phyloP scores from a whole-genome alignment of 2,113 vertebrate species.

The Canis aureus region DNA sequence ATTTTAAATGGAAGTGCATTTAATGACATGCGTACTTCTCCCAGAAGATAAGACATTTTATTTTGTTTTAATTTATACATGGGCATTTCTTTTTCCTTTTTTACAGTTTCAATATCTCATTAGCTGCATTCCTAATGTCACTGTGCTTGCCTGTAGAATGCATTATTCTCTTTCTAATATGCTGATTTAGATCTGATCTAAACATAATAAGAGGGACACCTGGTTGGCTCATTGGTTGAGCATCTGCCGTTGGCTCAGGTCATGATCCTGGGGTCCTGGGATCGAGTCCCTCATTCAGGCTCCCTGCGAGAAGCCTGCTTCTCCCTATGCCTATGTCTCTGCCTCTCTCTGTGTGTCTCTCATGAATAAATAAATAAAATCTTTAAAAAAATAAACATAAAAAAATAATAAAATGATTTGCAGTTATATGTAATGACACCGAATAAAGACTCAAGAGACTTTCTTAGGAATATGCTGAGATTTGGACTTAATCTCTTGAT shows the following conservation, averaged over 20 bases:
- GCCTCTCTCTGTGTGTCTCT: too few species aligned
- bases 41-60: neutral
- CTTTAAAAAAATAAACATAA: too few species aligned
- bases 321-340: too few species aligned
- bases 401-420: neutral
- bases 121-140: neutral
- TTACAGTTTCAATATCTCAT: neutral
- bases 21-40: neutral
- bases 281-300: too few species aligned
- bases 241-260: too few species aligned
- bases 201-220: neutral
- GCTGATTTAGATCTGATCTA: neutral
- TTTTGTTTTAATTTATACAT: slow-evolving; percentile 29
- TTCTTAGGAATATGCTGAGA: neutral
- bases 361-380: too few species aligned
- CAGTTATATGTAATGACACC: neutral
- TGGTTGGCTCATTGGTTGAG: too few species aligned
- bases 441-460: neutral
- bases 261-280: too few species aligned
- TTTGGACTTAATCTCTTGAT: neutral
- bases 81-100: neutral
- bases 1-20: neutral
- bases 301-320: too few species aligned
- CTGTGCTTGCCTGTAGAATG: neutral
- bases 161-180: neutral